Conservation (phyloP, 2,113 vertebrate genomes). For the Aldabrachelys gigantea region DNA sequence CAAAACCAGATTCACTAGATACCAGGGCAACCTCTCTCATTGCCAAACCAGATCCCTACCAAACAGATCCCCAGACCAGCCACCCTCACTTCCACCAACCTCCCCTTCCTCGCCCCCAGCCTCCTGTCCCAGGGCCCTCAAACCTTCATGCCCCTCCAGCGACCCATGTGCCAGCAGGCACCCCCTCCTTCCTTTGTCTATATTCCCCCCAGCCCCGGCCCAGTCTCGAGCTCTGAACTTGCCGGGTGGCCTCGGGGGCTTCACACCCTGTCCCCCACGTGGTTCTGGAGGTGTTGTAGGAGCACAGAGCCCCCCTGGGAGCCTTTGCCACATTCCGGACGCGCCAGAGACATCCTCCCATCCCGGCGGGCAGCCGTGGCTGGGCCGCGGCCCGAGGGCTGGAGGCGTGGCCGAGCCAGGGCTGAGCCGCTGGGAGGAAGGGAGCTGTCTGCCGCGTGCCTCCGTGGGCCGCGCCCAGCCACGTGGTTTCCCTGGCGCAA, state of each 20-base stretch:
- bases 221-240: too few species aligned
- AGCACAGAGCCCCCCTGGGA: not conserved
- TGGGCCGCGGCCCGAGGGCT: not conserved
- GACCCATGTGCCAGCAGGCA: not conserved
- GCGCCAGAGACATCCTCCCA: not conserved
- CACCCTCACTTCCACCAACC: too few species aligned
- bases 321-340: not conserved
- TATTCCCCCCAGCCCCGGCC: too few species aligned
- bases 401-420: not conserved
- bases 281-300: conserved; percentile 18
- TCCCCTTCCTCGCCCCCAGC: not conserved
- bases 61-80: too few species aligned
- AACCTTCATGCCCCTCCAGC: not conserved
- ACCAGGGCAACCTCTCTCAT: too few species aligned
- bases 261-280: not conserved
- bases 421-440: not conserved
- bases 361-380: not conserved
- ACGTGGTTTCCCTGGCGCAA: not conserved
- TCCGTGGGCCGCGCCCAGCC: not conserved
- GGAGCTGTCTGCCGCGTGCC: not conserved
- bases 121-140: not conserved
- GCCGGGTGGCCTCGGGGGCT: too few species aligned
- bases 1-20: too few species aligned
- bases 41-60: too few species aligned
- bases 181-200: not conserved